A percentile compares a stretch with the other conserved stretches of the same genome.
These are phyloP conservation scores for Arizona elegans DNA, from an alignment of 2,113 vertebrate species.

Conservation along the genomic window DNA sequence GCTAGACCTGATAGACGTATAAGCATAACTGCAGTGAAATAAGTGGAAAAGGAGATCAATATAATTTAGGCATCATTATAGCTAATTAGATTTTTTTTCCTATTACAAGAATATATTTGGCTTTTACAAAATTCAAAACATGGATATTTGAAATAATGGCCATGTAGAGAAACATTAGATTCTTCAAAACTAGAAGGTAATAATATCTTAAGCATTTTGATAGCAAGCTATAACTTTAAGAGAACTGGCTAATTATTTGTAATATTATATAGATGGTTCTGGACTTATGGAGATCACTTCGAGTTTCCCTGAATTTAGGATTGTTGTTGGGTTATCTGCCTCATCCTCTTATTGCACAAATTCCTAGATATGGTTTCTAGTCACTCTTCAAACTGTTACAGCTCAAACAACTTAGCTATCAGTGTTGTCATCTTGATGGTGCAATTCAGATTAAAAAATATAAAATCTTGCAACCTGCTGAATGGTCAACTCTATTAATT, in stretches of 20 bases:
- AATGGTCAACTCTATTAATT: background rate
- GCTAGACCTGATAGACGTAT: constrained; percentile 82
- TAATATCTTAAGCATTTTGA: background rate
- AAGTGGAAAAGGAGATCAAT: background rate
- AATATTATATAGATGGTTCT: background rate
- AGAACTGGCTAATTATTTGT: background rate
- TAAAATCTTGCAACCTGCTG: background rate
- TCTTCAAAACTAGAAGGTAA: background rate
- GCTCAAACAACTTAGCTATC: background rate
- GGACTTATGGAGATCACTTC: background rate
- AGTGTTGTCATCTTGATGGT: background rate
- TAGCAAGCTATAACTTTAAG: background rate
- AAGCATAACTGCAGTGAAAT: constrained; percentile 72
- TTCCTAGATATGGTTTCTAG: background rate
- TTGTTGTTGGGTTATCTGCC: background rate
- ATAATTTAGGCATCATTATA: background rate
- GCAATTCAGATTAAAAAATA: background rate
- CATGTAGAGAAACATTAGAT: background rate
- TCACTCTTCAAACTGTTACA: background rate
- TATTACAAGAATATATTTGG: background rate
- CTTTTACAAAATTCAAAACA: background rate
- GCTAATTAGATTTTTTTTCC: background rate
- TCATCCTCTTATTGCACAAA: background rate
- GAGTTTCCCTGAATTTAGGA: background rate
- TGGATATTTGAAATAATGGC: background rate